Evolutionary conservation across 2,888 invertebrate genomes (phyloP).

Genomic region (Coelopa pilipes): DNA sequence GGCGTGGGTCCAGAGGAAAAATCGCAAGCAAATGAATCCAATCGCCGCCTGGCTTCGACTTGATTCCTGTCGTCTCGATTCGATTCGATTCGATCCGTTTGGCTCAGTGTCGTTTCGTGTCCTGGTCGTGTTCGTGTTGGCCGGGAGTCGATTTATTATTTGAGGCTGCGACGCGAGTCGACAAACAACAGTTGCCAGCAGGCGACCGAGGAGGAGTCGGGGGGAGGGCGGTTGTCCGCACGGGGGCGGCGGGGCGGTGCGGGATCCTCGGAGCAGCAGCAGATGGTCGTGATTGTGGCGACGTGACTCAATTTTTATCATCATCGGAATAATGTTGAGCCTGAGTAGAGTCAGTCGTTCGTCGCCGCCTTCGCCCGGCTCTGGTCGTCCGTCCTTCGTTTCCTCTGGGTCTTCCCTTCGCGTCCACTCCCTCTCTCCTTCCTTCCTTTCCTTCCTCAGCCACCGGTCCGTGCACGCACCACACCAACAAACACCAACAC

Average conservation of each 20-base stretch:
- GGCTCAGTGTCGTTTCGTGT: no score
- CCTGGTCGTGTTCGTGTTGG: background rate
- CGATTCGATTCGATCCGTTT: no score
- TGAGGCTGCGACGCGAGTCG: background rate
- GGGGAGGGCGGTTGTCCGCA: constrained; percentile 44
- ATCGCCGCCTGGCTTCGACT: no score
- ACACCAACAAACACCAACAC: constrained; percentile 16
- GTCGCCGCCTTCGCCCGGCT: background rate
- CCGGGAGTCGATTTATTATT: constrained; percentile 8
- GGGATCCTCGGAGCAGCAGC: constrained; percentile 31
- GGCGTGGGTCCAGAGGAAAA: no score
- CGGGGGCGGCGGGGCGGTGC: background rate
- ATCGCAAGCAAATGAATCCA: no score
- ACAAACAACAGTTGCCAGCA: constrained; percentile 18
- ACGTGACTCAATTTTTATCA: constrained; percentile 49
- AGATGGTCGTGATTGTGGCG: constrained; percentile 48
- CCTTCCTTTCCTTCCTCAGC: background rate
- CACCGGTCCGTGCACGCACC: constrained; percentile 1
- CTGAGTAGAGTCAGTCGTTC: constrained; percentile 1
- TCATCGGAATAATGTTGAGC: constrained; percentile 28
- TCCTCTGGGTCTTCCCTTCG: background rate
- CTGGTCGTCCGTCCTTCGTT: background rate
- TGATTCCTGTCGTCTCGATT: no score
- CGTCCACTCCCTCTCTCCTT: background rate
- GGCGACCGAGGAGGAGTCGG: background rate